A percentile compares a stretch with the other conserved stretches of the same genome.
These are phyloP conservation scores for Calliopum simillimum DNA, from an alignment of 2,888 invertebrate genomes.

Conservation along the genomic window DNA sequence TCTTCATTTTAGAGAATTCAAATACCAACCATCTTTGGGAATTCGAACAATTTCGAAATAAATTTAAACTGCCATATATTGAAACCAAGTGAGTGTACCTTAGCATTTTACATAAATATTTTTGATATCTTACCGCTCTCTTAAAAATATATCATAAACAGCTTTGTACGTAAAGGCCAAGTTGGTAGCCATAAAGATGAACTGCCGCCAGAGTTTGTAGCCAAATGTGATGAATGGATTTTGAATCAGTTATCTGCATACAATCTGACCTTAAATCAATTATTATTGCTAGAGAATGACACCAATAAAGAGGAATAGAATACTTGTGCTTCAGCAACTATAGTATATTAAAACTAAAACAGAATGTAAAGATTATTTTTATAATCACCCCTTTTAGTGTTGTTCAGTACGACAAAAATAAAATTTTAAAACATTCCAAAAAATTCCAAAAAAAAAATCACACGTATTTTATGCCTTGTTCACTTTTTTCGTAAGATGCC, in stretches of 20 bases:
- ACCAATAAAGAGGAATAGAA: not conserved
- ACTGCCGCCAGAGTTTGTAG: conserved; percentile 37
- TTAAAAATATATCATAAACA: no score
- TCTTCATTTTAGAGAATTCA: conserved; percentile 16
- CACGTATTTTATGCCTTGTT: no score
- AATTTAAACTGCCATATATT: not conserved
- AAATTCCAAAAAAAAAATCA: no score
- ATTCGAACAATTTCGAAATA: not conserved
- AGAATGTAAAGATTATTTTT: no score
- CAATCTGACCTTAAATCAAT: conserved; percentile 39
- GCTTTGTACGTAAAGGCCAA: conserved; percentile 45
- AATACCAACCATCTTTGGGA: conserved; percentile 18
- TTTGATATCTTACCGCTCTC: no score
- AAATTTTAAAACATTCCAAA: not conserved
- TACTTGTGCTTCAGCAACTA: no score
- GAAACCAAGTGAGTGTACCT: not conserved
- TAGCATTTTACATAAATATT: no score
- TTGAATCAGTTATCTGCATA: conserved; percentile 28
- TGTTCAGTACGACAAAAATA: no score
- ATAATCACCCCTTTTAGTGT: no score
- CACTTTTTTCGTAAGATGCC: no score
- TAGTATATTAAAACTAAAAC: no score
- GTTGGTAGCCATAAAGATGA: conserved; percentile 44
- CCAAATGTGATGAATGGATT: conserved; percentile 42
- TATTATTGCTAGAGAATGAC: conserved; percentile 27